These are phyloP conservation scores for Mamestra brassicae DNA, from an alignment of 2,888 invertebrate species.

Conservation along the genomic window DNA sequence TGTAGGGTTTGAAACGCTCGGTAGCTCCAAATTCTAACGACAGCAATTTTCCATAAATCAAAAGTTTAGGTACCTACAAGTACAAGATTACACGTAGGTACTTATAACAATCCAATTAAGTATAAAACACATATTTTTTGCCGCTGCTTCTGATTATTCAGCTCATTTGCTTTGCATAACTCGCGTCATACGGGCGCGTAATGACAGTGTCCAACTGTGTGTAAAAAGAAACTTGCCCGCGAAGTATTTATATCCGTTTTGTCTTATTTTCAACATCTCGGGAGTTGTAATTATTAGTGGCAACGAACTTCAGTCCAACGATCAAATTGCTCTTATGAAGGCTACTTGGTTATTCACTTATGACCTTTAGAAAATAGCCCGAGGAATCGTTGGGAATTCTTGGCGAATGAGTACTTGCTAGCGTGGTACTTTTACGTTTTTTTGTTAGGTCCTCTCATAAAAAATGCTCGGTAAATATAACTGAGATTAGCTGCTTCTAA, in stretches of 20 bases:
- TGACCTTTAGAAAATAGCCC: conserved; percentile 86
- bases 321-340: conserved; percentile 73
- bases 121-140: conserved; percentile 33
- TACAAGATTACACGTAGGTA: conserved; percentile 11
- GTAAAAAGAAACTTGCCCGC: conserved; percentile 75
- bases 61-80: not conserved
- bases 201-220: conserved; percentile 73
- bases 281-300: conserved; percentile 82
- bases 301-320: conserved; percentile 77
- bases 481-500: conserved; percentile 42
- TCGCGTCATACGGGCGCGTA: conserved; percentile 66
- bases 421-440: conserved; percentile 46
- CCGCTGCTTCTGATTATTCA: conserved; percentile 34
- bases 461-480: conserved; percentile 39
- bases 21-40: not conserved
- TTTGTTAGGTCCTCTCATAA: conserved; percentile 45
- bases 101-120: conserved; percentile 39
- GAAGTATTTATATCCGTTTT: conserved; percentile 64
- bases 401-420: conserved; percentile 58
- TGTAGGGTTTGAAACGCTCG: too few species aligned
- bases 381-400: conserved; percentile 74
- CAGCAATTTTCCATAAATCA: not conserved
- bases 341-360: conserved; percentile 85
- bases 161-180: conserved; percentile 67
- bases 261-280: conserved; percentile 75